A percentile compares a stretch with the other conserved stretches of the same genome.
Conservation (phyloP, 2,797 vertebrate genomes). For the Eulemur coronatus region DNA sequence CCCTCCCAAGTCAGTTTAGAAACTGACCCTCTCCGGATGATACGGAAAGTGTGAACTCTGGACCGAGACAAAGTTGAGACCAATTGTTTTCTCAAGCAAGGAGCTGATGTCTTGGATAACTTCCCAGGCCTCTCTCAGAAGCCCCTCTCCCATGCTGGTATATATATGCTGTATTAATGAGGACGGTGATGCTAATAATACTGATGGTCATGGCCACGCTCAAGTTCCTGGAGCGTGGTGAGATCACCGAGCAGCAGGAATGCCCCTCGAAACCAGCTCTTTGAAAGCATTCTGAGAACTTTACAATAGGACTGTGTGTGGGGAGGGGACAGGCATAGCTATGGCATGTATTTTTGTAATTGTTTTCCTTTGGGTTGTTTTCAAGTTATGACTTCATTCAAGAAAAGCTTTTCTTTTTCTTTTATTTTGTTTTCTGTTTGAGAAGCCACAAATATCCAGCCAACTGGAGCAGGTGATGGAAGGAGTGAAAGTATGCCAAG, state of each 20-base stretch:
- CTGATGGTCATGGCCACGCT: background rate
- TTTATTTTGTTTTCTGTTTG: constrained; percentile 49
- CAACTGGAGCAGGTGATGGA: constrained; percentile 54
- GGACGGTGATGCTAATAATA: background rate
- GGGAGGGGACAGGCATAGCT: background rate
- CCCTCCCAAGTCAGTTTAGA: background rate
- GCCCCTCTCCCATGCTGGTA: background rate
- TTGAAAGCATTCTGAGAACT: constrained; percentile 1
- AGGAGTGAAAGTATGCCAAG: constrained; percentile 43
- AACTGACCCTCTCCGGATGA: constrained; percentile 6
- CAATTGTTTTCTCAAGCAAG: background rate
- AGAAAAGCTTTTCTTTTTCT: constrained; percentile 54
- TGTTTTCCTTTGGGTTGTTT: constrained; percentile 47
- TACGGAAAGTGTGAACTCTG: background rate
- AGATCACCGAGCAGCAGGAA: background rate
- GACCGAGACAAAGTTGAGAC: background rate
- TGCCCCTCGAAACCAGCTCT: background rate
- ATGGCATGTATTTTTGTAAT: constrained; percentile 23
- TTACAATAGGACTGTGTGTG: background rate
- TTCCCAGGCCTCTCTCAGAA: background rate
- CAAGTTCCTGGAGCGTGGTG: background rate
- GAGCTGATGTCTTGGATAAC: background rate
- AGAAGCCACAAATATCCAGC: constrained; percentile 36
- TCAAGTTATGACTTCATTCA: constrained; percentile 32
- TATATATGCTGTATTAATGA: background rate